Evolutionary conservation across 2,888 invertebrate species (phyloP).

Genomic region (Diaphora mendica): DNA sequence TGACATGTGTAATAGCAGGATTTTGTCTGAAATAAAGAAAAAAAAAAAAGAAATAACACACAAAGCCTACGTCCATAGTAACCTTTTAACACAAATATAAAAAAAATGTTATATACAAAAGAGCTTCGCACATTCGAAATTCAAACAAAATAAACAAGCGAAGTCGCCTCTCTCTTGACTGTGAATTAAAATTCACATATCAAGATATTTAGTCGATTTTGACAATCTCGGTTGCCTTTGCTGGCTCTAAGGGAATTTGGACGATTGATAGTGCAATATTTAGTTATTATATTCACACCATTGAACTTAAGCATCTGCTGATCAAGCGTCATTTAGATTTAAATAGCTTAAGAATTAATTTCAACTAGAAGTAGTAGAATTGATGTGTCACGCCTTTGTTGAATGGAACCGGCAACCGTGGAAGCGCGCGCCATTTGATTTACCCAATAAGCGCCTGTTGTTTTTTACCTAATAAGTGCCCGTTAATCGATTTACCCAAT

Average conservation of each 20-base stretch:
- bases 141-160: background rate
- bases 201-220: conserved; percentile 38
- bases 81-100: too few species aligned
- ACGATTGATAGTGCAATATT: conserved; percentile 55
- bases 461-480: too few species aligned
- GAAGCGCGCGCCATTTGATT: too few species aligned
- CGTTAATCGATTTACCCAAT: too few species aligned
- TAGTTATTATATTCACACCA: conserved; percentile 26
- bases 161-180: conserved; percentile 47
- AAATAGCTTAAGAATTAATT: background rate
- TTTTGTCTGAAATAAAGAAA: too few species aligned
- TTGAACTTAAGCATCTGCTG: conserved; percentile 3
- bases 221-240: conserved; percentile 71
- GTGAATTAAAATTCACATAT: conserved; percentile 58
- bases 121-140: background rate
- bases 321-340: conserved; percentile 1
- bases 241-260: conserved; percentile 63
- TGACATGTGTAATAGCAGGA: too few species aligned
- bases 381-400: background rate
- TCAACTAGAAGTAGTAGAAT: background rate
- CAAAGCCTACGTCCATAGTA: too few species aligned
- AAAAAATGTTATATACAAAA: background rate
- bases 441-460: too few species aligned
- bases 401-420: too few species aligned
- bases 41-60: too few species aligned